Evolutionary conservation across 2,797 vertebrate genomes (phyloP), one percentile per base, ranked within the genome.

Genomic region (Sebastes paucispinis): DNA sequence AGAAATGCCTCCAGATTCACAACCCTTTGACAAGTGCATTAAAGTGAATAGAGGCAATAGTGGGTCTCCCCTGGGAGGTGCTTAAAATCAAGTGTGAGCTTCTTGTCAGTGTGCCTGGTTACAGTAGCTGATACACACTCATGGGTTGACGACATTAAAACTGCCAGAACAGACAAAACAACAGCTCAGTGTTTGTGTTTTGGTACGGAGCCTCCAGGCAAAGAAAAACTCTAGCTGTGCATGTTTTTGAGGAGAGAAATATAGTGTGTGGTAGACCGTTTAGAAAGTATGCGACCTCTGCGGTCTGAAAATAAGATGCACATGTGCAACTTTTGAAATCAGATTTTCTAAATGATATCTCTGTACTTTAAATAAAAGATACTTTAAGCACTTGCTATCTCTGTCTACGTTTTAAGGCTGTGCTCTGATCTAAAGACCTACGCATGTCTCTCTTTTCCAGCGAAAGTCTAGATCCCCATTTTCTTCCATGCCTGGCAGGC

Each of bases 41-140:
- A 59, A 69, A 81, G 29, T 71, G 43, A 83, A 77, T 80, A 55
- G 43, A 64, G 22, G 67, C 62, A 67, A 68, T 36, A 43, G 82
- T 20, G 18, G 18, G 16, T 74, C 58, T 77, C 81, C 47, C 52
- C 43, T 77, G 84, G 25, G 84, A 85, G 69, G 52, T 52, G 68
- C 31, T 75, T 84, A 50, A 85, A 85, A 88, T 78, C 68, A 64
- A 73, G 29, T 68, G 32, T 27, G 58, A 82, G 62, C 67, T 73
- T 18, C 66, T 67, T 57, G 87, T 82, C 75, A 76, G 64, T 3
- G 5, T 66, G 76, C 72, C 54, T 66, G 58, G 78, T 73, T 79
- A 66, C 73, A 84, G 62, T 27, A 60, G 77, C 75, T 76, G 76
- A 83, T 75, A 74, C 25, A 31, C 34, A 31, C 31, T 86, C 50